Evolutionary conservation across 1,140 invertebrate species (phyloP).

Genomic region (Drosophila arawakana): DNA sequence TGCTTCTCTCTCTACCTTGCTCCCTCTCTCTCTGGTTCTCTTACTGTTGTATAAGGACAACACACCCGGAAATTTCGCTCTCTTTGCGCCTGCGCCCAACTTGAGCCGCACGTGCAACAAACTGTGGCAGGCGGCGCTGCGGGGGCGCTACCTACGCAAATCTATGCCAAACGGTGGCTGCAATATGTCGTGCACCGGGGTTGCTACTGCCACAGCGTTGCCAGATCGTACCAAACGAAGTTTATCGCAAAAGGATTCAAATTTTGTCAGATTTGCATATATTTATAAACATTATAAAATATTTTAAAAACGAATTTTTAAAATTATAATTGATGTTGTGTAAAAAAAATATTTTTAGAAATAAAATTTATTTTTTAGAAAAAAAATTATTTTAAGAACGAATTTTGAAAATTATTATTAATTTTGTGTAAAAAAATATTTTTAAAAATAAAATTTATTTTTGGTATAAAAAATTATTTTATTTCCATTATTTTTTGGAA

Average conservation of each 20-base stretch:
- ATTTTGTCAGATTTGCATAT: neutral
- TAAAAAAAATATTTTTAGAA: no score
- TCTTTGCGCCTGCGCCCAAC: conserved; percentile 29
- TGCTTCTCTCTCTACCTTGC: conserved; percentile 33
- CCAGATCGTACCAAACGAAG: conserved; percentile 6
- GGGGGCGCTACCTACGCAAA: conserved; percentile 15
- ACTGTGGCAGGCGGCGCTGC: neutral
- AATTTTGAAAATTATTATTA: no score
- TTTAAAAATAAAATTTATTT: no score
- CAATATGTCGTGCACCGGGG: conserved; percentile 17
- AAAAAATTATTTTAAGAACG: no score
- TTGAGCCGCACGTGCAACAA: neutral
- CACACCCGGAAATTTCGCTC: conserved; percentile 20
- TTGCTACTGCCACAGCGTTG: conserved; percentile 35
- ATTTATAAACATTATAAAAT: no score
- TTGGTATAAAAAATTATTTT: no score
- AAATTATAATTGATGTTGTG: no score
- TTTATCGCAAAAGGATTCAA: neutral
- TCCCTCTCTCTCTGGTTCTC: conserved; percentile 15
- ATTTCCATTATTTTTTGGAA: no score
- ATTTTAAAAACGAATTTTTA: no score
- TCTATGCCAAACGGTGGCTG: conserved; percentile 32
- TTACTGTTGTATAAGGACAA: conserved; percentile 1
- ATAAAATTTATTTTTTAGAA: no score
- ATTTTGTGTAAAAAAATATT: no score